These are phyloP conservation scores for Cladorhizidae sp. DNA, from an alignment of 37 sponge, comb jelly and placozoan species.

Conservation along the genomic window DNA sequence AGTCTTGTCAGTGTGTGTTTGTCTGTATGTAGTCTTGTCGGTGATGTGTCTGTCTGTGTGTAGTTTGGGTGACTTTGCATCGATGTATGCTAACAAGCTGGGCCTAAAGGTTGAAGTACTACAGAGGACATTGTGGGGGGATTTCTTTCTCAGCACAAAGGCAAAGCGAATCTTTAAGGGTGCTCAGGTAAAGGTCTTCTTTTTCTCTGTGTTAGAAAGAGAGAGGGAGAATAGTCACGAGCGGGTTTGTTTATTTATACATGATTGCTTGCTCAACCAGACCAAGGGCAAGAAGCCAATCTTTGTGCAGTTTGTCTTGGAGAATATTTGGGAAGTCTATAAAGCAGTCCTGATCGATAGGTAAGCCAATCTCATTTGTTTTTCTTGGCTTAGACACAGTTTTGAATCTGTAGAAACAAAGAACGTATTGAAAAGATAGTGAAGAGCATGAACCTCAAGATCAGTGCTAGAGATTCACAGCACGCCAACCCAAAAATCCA, in stretches of 20 bases:
- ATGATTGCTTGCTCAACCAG: conserved; percentile 15
- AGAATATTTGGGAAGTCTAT: conserved; percentile 96
- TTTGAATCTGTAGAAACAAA: conserved; percentile 63
- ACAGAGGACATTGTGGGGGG: conserved; percentile 96
- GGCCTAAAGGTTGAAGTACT: conserved; percentile 81
- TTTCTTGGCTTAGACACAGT: not conserved
- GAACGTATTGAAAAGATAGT: conserved; percentile 89
- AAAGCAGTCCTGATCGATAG: conserved; percentile 72
- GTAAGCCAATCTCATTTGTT: not conserved
- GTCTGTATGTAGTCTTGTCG: too few relatives aligned
- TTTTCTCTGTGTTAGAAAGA: not conserved
- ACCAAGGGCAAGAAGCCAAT: conserved; percentile 96
- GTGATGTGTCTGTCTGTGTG: not conserved
- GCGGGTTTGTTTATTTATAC: not conserved
- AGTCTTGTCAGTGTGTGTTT: too few relatives aligned
- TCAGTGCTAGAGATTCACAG: conserved; percentile 79
- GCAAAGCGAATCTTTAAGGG: conserved; percentile 88
- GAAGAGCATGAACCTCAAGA: conserved; percentile 71
- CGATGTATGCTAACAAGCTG: conserved; percentile 84
- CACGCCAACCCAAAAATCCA: conserved; percentile 69
- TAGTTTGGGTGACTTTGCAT: conserved; percentile 86
- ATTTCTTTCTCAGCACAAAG: conserved; percentile 90
- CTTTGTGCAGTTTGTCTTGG: conserved; percentile 96
- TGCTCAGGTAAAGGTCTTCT: conserved; percentile 64
- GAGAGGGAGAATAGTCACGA: not conserved